Conservation (phyloP, 2,113 vertebrate genomes). For the Apteryx mantelli region DNA sequence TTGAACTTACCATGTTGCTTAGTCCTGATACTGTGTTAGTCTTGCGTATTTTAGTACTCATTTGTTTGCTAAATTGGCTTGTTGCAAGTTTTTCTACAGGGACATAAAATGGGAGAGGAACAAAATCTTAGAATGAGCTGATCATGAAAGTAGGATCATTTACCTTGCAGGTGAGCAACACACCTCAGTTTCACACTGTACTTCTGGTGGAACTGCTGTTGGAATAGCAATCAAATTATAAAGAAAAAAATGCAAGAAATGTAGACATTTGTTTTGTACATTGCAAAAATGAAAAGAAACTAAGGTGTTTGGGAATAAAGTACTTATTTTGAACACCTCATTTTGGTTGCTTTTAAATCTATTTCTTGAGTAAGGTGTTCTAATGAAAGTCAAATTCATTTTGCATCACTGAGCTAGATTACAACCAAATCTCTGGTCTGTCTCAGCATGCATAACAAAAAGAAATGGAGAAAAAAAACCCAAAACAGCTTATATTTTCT, state of each 20-base stretch:
- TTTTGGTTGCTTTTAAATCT: neutral
- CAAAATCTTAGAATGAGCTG: neutral
- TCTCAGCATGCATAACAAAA: neutral
- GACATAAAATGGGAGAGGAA: neutral
- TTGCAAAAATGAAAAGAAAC: neutral
- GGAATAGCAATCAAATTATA: neutral
- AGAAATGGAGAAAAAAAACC: neutral
- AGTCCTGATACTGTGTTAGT: neutral
- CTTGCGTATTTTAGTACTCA: neutral
- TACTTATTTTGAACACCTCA: neutral
- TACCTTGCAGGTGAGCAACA: neutral
- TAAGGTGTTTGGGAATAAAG: neutral
- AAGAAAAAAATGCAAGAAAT: neutral
- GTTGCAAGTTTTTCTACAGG: neutral
- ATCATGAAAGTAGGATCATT: neutral
- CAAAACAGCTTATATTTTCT: neutral
- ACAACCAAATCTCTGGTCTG: neutral
- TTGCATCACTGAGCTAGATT: neutral
- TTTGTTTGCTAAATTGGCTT: neutral
- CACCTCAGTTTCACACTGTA: neutral
- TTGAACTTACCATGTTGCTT: neutral
- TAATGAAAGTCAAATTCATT: conserved; percentile 1
- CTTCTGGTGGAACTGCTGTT: neutral
- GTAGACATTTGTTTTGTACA: neutral
- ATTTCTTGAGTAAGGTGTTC: neutral